Evolutionary conservation across 2,797 vertebrate species (phyloP), one percentile per base, ranked within the genome.

Genomic region (Coregonus sp.): DNA sequence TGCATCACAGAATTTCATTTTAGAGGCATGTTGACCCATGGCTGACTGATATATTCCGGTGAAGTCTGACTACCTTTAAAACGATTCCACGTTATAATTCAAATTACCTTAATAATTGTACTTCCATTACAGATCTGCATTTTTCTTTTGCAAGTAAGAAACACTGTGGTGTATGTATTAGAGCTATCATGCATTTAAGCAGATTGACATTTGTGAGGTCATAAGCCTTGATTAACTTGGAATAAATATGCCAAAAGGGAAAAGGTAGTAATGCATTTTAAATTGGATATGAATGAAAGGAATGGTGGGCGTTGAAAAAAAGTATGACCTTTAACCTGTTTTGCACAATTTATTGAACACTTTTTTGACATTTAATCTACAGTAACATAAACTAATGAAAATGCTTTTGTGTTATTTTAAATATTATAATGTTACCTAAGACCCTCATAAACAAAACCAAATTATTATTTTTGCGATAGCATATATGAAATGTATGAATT

Each of bases 181-280:
- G n/a, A 69, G 75, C 74, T 74, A 84, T 80, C 74, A 67, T 69
- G 37, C 25, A 35, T 50, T 63, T 68, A 68, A 76, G 77, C 68
- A 61, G 50, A 33, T 74, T 67, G 25, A 25, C 73, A 73, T 80
- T 73, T 80, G 29, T 70, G 75, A 29, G 71, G 20, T 54, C 61
- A 5, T 72, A 74, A 76, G n/a, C 66, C 37, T 81, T 78, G 54
- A 81, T 75, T 79, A 77, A 70, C 75, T 74, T 70, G 61, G 72
- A 75, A 78, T 63, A 66, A 66, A 77, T 70, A 67, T 79, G 74
- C 61, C 63, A n/a, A 47, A 56, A 25, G 67, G 76, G 69, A 72
- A 75, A 59, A 80, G 75, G 37, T 4, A n/a, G 73, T 78, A 79
- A 83, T 75, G 77, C 72, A 81, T 78, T 67, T 75, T 76, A 79